Evolutionary conservation across 2,113 vertebrate genomes (phyloP).

Genomic region (Gallinago paraguaiae): DNA sequence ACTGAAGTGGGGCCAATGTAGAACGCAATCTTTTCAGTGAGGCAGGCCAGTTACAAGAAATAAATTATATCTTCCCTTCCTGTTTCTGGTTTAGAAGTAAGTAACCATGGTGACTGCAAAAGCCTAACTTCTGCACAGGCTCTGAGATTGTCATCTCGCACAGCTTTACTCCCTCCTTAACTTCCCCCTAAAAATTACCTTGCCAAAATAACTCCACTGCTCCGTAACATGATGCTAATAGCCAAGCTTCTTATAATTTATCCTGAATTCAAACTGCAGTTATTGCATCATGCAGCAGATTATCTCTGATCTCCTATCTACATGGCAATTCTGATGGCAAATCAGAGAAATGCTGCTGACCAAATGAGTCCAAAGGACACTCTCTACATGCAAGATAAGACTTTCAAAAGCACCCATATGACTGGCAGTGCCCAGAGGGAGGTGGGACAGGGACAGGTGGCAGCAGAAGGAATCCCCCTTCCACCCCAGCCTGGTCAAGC

Average conservation of each 20-base stretch:
- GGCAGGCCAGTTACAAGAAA: background rate
- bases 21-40: background rate
- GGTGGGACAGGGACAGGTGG: accelerated
- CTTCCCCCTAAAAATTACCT: background rate
- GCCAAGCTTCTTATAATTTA: background rate
- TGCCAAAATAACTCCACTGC: background rate
- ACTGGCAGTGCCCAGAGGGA: accelerated
- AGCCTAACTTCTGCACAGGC: background rate
- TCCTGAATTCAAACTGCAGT: background rate
- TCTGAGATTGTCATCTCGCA: background rate
- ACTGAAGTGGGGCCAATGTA: background rate
- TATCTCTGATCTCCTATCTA: background rate
- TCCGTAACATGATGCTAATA: background rate
- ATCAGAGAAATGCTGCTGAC: background rate
- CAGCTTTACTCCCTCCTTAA: background rate
- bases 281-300: background rate
- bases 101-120: conserved; percentile 46
- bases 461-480: background rate
- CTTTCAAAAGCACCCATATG: background rate
- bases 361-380: background rate
- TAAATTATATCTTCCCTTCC: background rate
- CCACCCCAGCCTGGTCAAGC: accelerated
- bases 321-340: background rate
- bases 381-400: background rate
- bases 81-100: background rate